Base-by-base conservation (phyloP, 2,888 invertebrate genomes). In the Megaustenia siamemsis region DNA sequence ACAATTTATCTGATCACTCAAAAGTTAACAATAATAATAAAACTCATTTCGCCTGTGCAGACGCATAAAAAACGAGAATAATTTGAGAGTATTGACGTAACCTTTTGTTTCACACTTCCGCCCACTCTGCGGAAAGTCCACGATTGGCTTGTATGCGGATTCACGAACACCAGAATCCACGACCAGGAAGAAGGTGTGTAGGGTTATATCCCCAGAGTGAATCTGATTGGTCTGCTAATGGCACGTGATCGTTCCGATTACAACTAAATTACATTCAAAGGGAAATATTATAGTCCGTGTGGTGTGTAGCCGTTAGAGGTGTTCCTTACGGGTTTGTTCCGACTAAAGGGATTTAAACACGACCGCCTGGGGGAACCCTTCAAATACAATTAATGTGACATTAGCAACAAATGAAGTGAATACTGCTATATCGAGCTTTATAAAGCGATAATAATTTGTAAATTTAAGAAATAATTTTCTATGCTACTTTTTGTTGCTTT, bases 141-240 rank as follows among this genome's bases (percentile, higher is more conserved):
- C 8, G n/a, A 10, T 32, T 15, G 32, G 49, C 45, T 49, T 35
- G 73, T 73, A 49, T 49, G 49, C 73, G 21, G 32, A 45, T 15
- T 4, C 73, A 73, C 49, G 73, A 8, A 32, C 32, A 73, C 32
- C 73, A 32, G 28, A 4, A 43, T 28, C 15, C 43, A 35, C 73
- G 32, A 8, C 18, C 21, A n/a, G 49, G 24, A 49, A 32, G 8
- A 69, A 73, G 49, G 49, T 73, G 73, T 73, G 28, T 49, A 73
- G 73, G 73, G 73, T 73, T 28, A 45, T 73, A 45, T 73, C 73
- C 73, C 73, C 21, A 8, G 73, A 32, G 73, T 49, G 28, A 21
- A 15, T 32, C 8, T 73, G 49, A 73, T 73, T 73, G 73, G 49
- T 73, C 28, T 28, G 32, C 49, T 73, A 49, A 73, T 73, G 45